Evolutionary conservation across 2,888 invertebrate genomes (phyloP), one percentile per base, ranked within the genome.

Genomic region (Tromatobia lineatoria): DNA sequence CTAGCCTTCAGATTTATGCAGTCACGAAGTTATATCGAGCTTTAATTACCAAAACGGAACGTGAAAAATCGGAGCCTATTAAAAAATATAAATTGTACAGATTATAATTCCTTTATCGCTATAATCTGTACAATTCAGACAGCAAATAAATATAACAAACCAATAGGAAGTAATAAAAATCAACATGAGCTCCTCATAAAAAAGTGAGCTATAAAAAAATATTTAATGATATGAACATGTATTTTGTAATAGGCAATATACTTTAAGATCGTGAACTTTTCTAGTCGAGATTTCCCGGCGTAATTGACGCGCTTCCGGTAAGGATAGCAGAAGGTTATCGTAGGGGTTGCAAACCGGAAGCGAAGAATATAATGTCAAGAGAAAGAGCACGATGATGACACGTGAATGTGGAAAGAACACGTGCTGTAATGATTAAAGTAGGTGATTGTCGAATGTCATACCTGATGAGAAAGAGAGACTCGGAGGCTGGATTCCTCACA

Each of bases 401-500:
- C 54, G 25, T 2, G 23, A 34, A 34, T n/a, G n/a, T n/a, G n/a
- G 61, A 13, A 52, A 47, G 52, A 52, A 76, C 38, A 34, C 38
- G 20, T 38, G 64, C 13, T n/a, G 18, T 20, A 38, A 64, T 38
- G 42, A 64, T 18, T n/a, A 74, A 34, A 64, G 38, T 61, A 42
- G 15, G 10, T 34, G 25, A 64, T 29, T 67, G n/a, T 67, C 13
- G 50, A 64, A 42, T 25, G 13, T 78, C 84, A 13, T 85, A 85
- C 84, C 84, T 85, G 79, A 8, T 59, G 20, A 80, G 64, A 47
- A 61, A 54, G 7, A 54, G 71, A 66, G 66, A 66, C 71, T 23
- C 71, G 29, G 76, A 52, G 85, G 82, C 80, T 73, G n/a, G 86
- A 71, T 85, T 82, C 73, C 80, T 80, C 66, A 83, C 85, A 88